Percentiles rank a stretch among this genome's conserved stretches.
These are phyloP conservation scores for Labeo rohita DNA, from an alignment of 2,113 vertebrate genomes.

Conservation along the genomic window DNA sequence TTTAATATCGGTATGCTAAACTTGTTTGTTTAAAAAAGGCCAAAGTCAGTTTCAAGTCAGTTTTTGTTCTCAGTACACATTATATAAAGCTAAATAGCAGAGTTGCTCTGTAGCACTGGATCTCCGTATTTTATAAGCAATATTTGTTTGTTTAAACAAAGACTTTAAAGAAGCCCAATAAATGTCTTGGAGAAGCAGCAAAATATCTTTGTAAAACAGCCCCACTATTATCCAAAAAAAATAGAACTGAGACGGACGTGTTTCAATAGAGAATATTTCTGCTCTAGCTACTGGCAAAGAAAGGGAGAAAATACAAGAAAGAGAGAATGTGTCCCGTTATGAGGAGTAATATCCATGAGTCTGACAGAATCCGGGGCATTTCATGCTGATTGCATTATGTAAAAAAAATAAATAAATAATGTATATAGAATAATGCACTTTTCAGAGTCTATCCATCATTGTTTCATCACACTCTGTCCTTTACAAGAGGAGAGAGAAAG, in stretches of 20 bases:
- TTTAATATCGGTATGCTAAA: no score
- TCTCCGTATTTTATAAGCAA: background rate
- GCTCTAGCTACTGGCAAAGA: background rate
- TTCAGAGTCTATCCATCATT: slow-evolving; percentile 84
- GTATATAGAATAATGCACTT: slow-evolving; percentile 79
- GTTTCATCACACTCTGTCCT: slow-evolving; percentile 77
- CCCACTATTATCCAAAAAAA: background rate
- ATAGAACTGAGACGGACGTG: background rate
- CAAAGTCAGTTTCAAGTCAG: no score
- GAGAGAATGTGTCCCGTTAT: slow-evolving; percentile 61
- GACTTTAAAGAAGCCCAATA: background rate
- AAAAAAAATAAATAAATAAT: slow-evolving; percentile 78
- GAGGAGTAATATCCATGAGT: slow-evolving; percentile 74
- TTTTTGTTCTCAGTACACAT: background rate
- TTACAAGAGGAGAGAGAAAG: slow-evolving; percentile 68
- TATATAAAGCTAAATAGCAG: background rate
- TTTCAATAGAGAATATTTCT: background rate
- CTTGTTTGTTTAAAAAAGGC: no score
- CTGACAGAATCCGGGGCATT: slow-evolving; percentile 73
- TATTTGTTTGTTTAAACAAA: background rate
- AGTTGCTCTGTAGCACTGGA: background rate
- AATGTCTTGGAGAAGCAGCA: no score
- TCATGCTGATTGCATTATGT: slow-evolving; percentile 76
- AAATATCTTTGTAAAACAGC: background rate
- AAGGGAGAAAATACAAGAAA: slow-evolving; percentile 40